Conservation (phyloP, 2,888 invertebrate species). For the Cordilura impudica region DNA sequence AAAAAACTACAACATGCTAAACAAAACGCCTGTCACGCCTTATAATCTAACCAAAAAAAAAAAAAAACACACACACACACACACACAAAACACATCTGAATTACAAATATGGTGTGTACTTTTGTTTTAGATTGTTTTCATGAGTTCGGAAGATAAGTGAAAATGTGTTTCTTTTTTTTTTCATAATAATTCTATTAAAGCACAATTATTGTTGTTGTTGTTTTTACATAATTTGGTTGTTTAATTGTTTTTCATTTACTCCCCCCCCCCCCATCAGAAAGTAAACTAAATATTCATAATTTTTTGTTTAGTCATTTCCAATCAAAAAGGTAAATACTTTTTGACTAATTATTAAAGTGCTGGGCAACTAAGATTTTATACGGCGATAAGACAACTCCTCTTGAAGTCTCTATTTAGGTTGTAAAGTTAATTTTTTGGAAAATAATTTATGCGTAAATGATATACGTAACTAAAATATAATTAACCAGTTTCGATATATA, state of each 20-base stretch:
- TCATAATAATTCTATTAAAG: constrained; percentile 21
- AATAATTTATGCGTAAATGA: constrained; percentile 49
- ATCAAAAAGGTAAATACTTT: constrained; percentile 20
- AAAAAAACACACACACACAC: neutral
- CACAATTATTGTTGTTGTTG: constrained; percentile 40
- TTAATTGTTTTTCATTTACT: constrained; percentile 50
- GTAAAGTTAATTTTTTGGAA: constrained; percentile 1
- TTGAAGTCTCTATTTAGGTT: constrained; percentile 5
- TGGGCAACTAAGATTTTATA: constrained; percentile 39
- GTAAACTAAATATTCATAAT: constrained; percentile 19
- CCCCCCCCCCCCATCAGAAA: constrained; percentile 6
- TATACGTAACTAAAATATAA: constrained; percentile 26
- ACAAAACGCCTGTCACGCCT: constrained; percentile 59
- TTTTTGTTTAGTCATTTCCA: constrained; percentile 52
- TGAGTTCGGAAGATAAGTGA: constrained; percentile 40
- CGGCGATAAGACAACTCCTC: constrained; percentile 43
- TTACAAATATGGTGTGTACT: neutral
- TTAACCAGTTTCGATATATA: constrained; percentile 44
- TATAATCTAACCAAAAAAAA: constrained; percentile 8
- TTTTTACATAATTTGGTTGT: constrained; percentile 48
- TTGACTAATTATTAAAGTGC: constrained; percentile 37
- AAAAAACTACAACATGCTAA: constrained; percentile 28
- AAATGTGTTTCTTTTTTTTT: constrained; percentile 33
- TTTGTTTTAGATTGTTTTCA: constrained; percentile 39
- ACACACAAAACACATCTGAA: constrained; percentile 24